These are phyloP conservation scores for Proteles cristata DNA, from an alignment of 2,113 vertebrate species.

Conservation along the genomic window DNA sequence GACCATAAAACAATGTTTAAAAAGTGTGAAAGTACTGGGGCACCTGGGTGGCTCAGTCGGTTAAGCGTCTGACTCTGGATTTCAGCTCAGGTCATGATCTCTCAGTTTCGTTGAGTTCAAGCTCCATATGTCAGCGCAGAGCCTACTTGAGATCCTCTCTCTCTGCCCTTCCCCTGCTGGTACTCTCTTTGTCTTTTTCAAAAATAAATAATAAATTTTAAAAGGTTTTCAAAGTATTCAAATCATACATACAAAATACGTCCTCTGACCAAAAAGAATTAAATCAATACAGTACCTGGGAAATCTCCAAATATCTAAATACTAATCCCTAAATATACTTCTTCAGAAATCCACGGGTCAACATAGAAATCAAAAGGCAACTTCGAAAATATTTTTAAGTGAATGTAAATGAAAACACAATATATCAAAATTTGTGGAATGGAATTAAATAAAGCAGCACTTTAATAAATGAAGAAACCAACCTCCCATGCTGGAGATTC, in stretches of 20 bases:
- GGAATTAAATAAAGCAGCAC: not conserved
- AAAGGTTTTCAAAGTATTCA: not conserved
- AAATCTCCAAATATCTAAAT: constrained; percentile 18
- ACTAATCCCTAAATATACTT: not conserved
- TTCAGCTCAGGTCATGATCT: no score
- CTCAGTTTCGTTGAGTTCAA: no score
- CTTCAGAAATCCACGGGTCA: not conserved
- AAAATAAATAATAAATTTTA: no score
- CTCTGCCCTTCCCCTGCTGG: no score
- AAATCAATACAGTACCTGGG: not conserved
- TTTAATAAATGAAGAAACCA: constrained; percentile 34
- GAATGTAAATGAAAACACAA: constrained; percentile 32
- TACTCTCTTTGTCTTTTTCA: no score
- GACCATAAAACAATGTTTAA: not conserved
- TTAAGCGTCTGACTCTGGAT: no score
- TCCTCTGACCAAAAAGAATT: not conserved
- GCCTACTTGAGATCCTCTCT: no score
- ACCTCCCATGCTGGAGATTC: not conserved
- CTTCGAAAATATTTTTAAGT: constrained; percentile 30
- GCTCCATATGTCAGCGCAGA: no score
- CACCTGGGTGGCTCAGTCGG: no score
- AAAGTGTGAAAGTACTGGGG: not conserved
- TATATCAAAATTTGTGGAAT: not conserved
- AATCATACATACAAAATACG: constrained; percentile 30
- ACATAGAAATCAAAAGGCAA: constrained; percentile 29